phyloP scores from a whole-genome alignment of 2,113 vertebrate species.

The Tringa solitaria region DNA sequence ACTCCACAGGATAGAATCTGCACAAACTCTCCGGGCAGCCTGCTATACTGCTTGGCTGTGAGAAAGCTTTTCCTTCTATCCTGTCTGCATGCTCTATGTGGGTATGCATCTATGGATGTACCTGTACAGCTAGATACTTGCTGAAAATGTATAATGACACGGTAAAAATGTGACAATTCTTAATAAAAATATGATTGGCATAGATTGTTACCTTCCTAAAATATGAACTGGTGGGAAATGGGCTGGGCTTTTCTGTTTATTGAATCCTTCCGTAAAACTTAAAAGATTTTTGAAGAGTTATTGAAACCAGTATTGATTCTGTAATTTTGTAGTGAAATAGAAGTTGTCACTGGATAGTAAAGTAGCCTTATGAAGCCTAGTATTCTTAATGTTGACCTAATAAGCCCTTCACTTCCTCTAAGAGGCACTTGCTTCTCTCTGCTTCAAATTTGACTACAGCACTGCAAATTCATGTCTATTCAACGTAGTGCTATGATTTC shows the following conservation, averaged over 20 bases:
- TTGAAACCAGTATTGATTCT: neutral
- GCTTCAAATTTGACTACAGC: neutral
- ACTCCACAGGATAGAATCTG: fast-evolving
- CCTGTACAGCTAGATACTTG: neutral
- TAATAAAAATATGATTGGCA: neutral
- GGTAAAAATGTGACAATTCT: neutral
- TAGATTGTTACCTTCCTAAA: neutral
- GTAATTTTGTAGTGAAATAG: neutral
- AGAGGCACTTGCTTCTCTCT: neutral
- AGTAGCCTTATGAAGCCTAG: neutral
- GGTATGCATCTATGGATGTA: neutral
- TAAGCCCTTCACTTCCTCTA: neutral
- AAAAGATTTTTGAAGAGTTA: neutral
- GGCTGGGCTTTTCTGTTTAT: neutral
- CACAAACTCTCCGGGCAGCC: neutral
- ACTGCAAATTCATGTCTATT: neutral
- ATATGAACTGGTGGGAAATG: neutral
- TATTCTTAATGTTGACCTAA: neutral
- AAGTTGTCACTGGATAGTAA: neutral
- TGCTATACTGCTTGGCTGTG: neutral
- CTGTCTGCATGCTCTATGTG: neutral
- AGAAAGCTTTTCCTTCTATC: neutral
- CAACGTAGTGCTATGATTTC: neutral
- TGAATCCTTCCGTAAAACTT: neutral
- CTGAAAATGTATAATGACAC: neutral